Evolutionary conservation across 2,113 vertebrate genomes (phyloP).

Genomic region (Hemichromis elongatus): DNA sequence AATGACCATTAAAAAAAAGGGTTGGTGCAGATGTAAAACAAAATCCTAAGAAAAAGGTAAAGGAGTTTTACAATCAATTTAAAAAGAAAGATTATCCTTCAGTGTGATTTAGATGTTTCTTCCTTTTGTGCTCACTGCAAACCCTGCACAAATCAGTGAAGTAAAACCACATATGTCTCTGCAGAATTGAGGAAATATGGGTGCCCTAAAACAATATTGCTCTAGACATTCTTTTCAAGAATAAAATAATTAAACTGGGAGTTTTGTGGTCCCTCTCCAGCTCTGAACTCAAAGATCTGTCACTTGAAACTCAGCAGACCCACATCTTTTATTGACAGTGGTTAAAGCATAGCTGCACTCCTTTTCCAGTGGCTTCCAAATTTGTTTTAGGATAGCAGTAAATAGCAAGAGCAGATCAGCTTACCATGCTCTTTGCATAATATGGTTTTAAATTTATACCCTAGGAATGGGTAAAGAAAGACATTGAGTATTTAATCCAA

Average conservation of each 20-base stretch:
- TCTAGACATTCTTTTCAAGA: slow-evolving; percentile 29
- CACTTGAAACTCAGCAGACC: slow-evolving; percentile 1
- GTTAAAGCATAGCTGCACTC: background rate
- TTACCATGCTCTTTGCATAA: background rate
- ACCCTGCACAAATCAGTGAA: background rate
- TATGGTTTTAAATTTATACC: background rate
- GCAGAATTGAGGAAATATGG: slow-evolving; percentile 1
- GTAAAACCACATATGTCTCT: background rate
- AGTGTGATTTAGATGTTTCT: background rate
- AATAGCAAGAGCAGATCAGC: background rate
- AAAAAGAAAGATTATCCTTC: background rate
- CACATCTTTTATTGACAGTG: background rate
- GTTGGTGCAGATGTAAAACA: background rate
- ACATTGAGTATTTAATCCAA: slow-evolving; percentile 34
- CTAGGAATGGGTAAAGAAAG: background rate
- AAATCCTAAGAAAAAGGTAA: background rate
- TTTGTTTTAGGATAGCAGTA: background rate
- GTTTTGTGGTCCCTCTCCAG: slow-evolving; percentile 30
- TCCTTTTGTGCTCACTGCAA: background rate
- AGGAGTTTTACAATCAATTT: background rate
- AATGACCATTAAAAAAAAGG: background rate
- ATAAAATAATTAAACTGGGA: slow-evolving; percentile 51
- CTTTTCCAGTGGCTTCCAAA: background rate
- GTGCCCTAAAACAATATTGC: slow-evolving; percentile 19
- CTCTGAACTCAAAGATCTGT: background rate